Percentiles rank a stretch among this genome's conserved stretches.
Evolutionary conservation across 2,113 vertebrate species (phyloP).

Genomic region (Callipepla californica): DNA sequence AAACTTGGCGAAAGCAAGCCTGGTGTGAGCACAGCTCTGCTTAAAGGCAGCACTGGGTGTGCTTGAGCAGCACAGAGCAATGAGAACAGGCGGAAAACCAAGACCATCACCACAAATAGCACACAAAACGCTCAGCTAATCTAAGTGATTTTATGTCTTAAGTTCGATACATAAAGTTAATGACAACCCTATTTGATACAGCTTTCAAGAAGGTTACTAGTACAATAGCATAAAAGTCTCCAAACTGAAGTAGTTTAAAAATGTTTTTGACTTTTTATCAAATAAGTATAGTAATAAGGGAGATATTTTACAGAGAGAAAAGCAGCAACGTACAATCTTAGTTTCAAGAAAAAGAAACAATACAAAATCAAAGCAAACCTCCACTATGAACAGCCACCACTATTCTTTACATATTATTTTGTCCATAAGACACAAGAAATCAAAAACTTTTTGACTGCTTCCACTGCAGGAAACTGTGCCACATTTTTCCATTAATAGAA

Average conservation of each 20-base stretch:
- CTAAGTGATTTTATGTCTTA: conserved; percentile 14
- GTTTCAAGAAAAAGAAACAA: conserved; percentile 48
- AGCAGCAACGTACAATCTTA: conserved; percentile 24
- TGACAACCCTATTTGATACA: neutral
- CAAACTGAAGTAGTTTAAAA: conserved; percentile 41
- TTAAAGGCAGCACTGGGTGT: too few species aligned
- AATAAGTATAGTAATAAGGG: conserved; percentile 30
- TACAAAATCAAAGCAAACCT: conserved; percentile 55
- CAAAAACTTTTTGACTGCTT: conserved; percentile 55
- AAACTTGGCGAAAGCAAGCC: too few species aligned
- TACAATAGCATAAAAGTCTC: conserved; percentile 22
- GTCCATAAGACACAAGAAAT: conserved; percentile 41
- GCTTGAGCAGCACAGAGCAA: too few species aligned
- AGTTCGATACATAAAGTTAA: neutral
- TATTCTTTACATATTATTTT: conserved; percentile 37
- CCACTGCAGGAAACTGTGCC: neutral
- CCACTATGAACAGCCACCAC: conserved; percentile 56
- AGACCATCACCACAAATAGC: neutral
- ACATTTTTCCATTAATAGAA: conserved; percentile 29
- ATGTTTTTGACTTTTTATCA: conserved; percentile 43
- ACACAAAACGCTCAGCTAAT: neutral
- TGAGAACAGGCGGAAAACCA: too few species aligned
- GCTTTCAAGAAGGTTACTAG: neutral
- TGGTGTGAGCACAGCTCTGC: too few species aligned
- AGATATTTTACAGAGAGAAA: conserved; percentile 57